These are phyloP conservation scores for Falco punctatus DNA, from an alignment of 2,113 vertebrate genomes.

Conservation along the genomic window DNA sequence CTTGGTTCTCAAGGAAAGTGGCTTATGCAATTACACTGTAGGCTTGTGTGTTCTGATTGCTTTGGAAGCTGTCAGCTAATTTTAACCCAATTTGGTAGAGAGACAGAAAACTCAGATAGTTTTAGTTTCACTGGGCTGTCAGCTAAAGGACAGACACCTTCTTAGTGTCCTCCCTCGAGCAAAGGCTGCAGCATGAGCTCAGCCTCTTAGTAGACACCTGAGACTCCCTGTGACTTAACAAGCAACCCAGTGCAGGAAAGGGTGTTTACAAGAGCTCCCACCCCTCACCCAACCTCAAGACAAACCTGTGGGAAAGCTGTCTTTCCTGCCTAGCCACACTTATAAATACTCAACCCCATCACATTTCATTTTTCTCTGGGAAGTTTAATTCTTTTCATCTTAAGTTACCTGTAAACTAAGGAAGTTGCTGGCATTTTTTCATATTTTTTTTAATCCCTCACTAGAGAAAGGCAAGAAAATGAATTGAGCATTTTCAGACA, in stretches of 20 bases:
- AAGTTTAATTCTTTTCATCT: not conserved
- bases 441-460: not conserved
- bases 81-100: slow-evolving; percentile 23
- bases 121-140: slow-evolving; percentile 37
- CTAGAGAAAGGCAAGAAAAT: not conserved
- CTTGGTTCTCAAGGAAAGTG: slow-evolving; percentile 8
- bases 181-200: not conserved
- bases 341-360: not conserved
- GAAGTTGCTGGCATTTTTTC: not conserved
- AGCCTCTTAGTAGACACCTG: not conserved
- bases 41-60: not conserved
- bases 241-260: not conserved
- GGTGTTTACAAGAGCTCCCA: not conserved
- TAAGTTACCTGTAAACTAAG: not conserved
- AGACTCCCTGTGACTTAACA: not conserved
- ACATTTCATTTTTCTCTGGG: not conserved
- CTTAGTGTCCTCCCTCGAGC: not conserved
- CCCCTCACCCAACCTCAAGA: not conserved
- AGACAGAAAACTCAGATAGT: not conserved
- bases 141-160: slow-evolving; percentile 32
- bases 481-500: not conserved
- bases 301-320: not conserved
- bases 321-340: not conserved
- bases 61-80: slow-evolving; percentile 60
- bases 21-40: slow-evolving; percentile 30